phyloP scores from a whole-genome alignment of 1,140 invertebrate genomes.

The Drosophila biarmipes region DNA sequence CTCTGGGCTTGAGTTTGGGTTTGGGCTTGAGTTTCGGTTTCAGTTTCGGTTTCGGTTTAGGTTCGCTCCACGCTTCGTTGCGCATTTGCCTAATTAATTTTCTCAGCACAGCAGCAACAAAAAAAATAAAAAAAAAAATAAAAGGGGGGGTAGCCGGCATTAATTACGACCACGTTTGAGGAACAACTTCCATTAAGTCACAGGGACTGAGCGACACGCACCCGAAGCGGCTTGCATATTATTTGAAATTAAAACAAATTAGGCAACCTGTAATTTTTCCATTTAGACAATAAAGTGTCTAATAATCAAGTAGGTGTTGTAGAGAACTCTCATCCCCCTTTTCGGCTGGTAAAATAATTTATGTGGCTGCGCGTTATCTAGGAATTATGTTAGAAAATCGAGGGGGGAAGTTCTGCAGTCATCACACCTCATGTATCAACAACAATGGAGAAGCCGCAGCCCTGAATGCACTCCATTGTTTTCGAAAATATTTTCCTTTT shows the following conservation, averaged over 20 bases:
- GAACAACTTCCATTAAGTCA: slow-evolving; percentile 78
- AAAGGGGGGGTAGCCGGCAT: slow-evolving; percentile 45
- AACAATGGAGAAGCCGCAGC: slow-evolving; percentile 66
- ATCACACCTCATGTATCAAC: slow-evolving; percentile 80
- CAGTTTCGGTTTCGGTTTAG: slow-evolving; percentile 54
- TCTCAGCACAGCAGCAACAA: slow-evolving; percentile 68
- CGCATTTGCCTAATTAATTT: slow-evolving; percentile 83
- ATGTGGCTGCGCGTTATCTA: slow-evolving; percentile 48
- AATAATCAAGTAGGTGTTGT: slow-evolving; percentile 82
- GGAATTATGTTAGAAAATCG: slow-evolving; percentile 21
- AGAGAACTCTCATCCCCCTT: slow-evolving; percentile 10
- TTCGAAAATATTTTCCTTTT: slow-evolving; percentile 12
- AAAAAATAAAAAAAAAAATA: slow-evolving; percentile 15
- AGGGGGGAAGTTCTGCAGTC: slow-evolving; percentile 26
- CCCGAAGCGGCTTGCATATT: slow-evolving; percentile 67
- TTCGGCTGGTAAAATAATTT: slow-evolving; percentile 46
- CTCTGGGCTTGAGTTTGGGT: slow-evolving; percentile 20
- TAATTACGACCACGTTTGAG: slow-evolving; percentile 80
- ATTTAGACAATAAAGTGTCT: slow-evolving; percentile 81
- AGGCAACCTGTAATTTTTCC: slow-evolving; percentile 80
- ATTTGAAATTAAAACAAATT: slow-evolving; percentile 84
- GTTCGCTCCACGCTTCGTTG: slow-evolving; percentile 73
- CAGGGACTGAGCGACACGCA: slow-evolving; percentile 28
- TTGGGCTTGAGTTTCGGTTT: slow-evolving; percentile 32
- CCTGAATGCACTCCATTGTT: slow-evolving; percentile 70